Conservation (phyloP, 2,113 vertebrate species). For the Poeciliopsis turrubarensis region DNA sequence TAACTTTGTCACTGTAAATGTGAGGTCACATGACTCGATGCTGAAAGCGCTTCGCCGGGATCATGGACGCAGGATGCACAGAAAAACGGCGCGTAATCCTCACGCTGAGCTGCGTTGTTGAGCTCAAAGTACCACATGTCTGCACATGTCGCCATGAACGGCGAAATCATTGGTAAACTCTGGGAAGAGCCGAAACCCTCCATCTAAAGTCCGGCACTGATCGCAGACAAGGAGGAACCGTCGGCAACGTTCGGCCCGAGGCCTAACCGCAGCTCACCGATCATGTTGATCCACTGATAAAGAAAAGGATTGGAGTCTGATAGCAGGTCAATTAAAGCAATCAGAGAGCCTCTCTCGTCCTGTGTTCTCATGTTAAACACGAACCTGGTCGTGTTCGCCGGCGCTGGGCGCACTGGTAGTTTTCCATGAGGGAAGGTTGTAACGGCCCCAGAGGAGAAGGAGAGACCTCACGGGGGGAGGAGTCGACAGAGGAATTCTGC, state of each 20-base stretch:
- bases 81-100: too few species aligned
- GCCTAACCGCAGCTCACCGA: background rate
- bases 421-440: constrained; percentile 70
- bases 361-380: background rate
- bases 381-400: background rate
- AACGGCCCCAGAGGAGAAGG: constrained; percentile 50
- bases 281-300: background rate
- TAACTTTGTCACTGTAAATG: too few species aligned
- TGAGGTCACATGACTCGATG: too few species aligned
- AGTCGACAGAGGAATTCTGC: constrained; percentile 60
- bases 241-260: background rate
- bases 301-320: background rate
- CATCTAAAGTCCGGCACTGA: too few species aligned
- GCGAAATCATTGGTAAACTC: too few species aligned
- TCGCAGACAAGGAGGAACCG: background rate
- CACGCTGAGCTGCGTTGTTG: too few species aligned
- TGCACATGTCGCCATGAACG: too few species aligned
- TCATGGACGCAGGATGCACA: too few species aligned
- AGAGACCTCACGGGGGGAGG: constrained; percentile 61
- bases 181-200: too few species aligned
- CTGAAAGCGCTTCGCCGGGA: too few species aligned
- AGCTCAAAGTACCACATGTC: too few species aligned
- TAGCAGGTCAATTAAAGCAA: background rate
- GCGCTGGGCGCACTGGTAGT: constrained; percentile 52
- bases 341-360: background rate